These are phyloP conservation scores for Gasterosteus aculeatus DNA, from an alignment of 2,113 vertebrate species.

Conservation along the genomic window DNA sequence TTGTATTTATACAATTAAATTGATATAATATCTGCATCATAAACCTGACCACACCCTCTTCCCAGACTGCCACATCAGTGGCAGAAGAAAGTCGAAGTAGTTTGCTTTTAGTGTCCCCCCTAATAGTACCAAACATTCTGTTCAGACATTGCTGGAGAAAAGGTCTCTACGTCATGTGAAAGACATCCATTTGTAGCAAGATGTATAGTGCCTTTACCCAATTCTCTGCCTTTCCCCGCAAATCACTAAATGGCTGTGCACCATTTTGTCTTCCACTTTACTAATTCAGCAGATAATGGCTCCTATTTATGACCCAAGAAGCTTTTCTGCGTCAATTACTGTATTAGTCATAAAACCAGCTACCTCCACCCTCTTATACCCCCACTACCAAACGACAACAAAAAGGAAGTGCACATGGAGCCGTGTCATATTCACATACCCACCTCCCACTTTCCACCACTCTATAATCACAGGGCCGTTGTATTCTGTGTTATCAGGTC, in stretches of 20 bases:
- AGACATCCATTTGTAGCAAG: slow-evolving; percentile 75
- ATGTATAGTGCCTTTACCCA: slow-evolving; percentile 70
- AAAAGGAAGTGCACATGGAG: slow-evolving; percentile 72
- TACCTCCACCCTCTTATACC: slow-evolving; percentile 29
- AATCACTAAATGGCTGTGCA: slow-evolving; percentile 65
- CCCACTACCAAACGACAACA: slow-evolving; percentile 47
- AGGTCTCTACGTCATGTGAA: slow-evolving; percentile 48
- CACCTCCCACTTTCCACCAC: slow-evolving; percentile 62
- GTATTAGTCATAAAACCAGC: slow-evolving; percentile 74
- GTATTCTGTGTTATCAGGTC: slow-evolving; percentile 67
- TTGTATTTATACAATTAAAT: not conserved
- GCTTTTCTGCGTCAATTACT: slow-evolving; percentile 76
- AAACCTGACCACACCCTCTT: not conserved
- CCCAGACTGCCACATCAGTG: not conserved
- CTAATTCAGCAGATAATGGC: slow-evolving; percentile 77
- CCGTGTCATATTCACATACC: slow-evolving; percentile 57
- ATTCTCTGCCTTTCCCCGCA: slow-evolving; percentile 58
- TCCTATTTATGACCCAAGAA: slow-evolving; percentile 76
- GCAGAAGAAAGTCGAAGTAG: slow-evolving; percentile 6
- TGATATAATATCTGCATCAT: slow-evolving; percentile 22
- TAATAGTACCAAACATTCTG: slow-evolving; percentile 37
- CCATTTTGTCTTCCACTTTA: slow-evolving; percentile 76
- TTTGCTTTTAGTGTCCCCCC: slow-evolving; percentile 24
- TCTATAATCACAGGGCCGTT: slow-evolving; percentile 59
- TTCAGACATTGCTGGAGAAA: slow-evolving; percentile 4